phyloP scores from a whole-genome alignment of 2,888 invertebrate species.

The Harmothoe impar region DNA sequence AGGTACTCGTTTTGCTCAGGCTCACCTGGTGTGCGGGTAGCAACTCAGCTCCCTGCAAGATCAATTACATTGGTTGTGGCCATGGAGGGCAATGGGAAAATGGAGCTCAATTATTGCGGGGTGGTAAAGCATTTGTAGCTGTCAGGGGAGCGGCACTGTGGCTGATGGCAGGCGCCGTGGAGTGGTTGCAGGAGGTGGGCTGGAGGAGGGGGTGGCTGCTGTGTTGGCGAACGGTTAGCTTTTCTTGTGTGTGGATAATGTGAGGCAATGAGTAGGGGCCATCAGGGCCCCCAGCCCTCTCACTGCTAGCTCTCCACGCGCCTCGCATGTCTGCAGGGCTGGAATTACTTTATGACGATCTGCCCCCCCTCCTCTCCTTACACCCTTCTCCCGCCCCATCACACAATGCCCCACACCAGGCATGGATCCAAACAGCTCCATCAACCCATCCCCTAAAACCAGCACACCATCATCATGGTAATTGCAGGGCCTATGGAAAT shows the following conservation, averaged over 20 bases:
- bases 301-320: neutral
- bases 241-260: neutral
- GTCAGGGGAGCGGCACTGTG: neutral
- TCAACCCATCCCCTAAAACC: neutral
- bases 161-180: neutral
- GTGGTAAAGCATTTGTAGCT: conserved; percentile 57
- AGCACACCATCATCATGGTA: neutral
- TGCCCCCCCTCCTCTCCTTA: neutral
- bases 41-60: neutral
- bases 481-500: neutral
- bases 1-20: no score
- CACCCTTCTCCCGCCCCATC: neutral
- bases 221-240: neutral
- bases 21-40: neutral
- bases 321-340: neutral
- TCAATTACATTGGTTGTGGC: conserved; percentile 30
- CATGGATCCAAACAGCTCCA: neutral
- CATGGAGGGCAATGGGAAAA: conserved; percentile 47
- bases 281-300: neutral
- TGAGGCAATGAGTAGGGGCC: neutral
- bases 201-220: neutral
- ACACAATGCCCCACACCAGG: neutral
- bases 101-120: conserved; percentile 50
- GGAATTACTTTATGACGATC: conserved; percentile 1
- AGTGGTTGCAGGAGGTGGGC: neutral